Conservation (phyloP, 2,113 vertebrate species). For the Charadrius vociferus region DNA sequence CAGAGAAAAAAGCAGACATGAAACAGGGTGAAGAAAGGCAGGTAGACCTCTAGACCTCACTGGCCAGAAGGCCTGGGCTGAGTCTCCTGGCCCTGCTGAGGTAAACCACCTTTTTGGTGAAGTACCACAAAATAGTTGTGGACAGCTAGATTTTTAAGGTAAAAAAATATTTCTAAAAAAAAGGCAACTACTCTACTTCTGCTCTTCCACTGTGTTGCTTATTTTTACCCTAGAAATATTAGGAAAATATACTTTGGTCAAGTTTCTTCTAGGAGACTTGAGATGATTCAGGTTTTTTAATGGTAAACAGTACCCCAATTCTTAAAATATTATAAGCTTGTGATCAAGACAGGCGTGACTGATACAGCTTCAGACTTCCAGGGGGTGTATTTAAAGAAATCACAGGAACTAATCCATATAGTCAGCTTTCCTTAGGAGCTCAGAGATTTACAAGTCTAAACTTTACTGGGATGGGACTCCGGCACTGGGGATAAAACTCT, state of each 20-base stretch:
- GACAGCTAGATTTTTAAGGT: not conserved
- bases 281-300: not conserved
- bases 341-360: not conserved
- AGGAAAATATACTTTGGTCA: not conserved
- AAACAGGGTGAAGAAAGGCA: not conserved
- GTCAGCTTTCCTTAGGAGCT: not conserved
- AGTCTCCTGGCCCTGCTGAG: not conserved
- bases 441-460: not conserved
- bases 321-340: not conserved
- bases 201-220: not conserved
- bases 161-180: not conserved
- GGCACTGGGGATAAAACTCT: not conserved
- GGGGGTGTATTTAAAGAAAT: not conserved
- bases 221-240: not conserved
- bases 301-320: not conserved
- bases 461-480: not conserved
- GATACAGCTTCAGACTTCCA: not conserved
- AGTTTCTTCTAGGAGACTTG: not conserved
- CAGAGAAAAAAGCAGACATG: not conserved
- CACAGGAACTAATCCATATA: constrained; percentile 12
- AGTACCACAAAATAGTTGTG: not conserved
- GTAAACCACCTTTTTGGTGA: not conserved
- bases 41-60: not conserved
- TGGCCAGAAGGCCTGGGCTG: not conserved
- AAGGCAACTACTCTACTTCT: not conserved